These are phyloP conservation scores for Liopterus haemorrhoidalis DNA, from an alignment of 2,888 invertebrate species.

Conservation along the genomic window DNA sequence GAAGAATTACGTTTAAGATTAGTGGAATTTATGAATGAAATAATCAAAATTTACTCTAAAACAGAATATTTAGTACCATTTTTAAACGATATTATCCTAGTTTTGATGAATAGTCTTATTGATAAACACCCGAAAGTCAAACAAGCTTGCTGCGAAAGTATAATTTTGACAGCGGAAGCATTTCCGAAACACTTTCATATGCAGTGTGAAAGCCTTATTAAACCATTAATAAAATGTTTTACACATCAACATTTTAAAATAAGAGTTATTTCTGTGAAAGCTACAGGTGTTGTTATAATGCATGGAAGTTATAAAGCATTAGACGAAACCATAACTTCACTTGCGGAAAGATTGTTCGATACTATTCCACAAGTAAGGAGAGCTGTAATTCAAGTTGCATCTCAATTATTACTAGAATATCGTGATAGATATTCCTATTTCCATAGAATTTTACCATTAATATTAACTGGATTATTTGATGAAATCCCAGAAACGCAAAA, in stretches of 20 bases:
- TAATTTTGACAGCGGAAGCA: conserved; percentile 58
- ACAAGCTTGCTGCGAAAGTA: conserved; percentile 67
- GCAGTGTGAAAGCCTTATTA: conserved; percentile 66
- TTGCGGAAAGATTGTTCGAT: conserved; percentile 85
- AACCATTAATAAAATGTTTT: conserved; percentile 66
- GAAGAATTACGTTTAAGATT: conserved; percentile 78
- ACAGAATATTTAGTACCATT: conserved; percentile 58
- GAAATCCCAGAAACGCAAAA: conserved; percentile 66
- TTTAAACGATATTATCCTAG: conserved; percentile 67
- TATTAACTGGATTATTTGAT: conserved; percentile 78
- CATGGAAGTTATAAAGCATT: conserved; percentile 51
- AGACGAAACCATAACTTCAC: conserved; percentile 66
- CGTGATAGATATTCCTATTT: conserved; percentile 86
- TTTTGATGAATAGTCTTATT: conserved; percentile 63
- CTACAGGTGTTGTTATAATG: conserved; percentile 59
- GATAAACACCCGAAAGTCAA: conserved; percentile 80
- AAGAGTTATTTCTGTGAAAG: conserved; percentile 65
- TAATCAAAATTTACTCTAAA: conserved; percentile 60
- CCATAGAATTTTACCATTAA: conserved; percentile 74
- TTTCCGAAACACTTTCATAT: conserved; percentile 67
- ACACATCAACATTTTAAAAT: conserved; percentile 79
- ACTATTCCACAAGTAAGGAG: conserved; percentile 69
- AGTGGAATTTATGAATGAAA: conserved; percentile 57
- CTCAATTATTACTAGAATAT: conserved; percentile 70
- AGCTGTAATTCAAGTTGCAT: conserved; percentile 71